A percentile compares a stretch with the other conserved stretches of the same genome.
These are phyloP conservation scores for Coregonus suidteri DNA, from an alignment of 2,797 vertebrate genomes.

Conservation along the genomic window DNA sequence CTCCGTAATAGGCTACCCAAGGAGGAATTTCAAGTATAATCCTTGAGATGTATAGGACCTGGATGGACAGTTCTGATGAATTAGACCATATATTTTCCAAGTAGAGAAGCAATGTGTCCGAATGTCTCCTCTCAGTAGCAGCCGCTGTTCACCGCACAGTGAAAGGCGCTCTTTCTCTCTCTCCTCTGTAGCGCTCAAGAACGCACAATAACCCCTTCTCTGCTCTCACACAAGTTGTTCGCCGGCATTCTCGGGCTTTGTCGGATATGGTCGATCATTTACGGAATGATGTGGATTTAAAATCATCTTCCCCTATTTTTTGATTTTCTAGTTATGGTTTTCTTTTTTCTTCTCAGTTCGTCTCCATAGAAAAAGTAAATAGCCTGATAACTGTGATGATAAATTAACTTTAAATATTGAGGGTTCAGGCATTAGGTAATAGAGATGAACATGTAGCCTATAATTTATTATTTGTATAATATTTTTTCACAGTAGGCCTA, in stretches of 20 bases:
- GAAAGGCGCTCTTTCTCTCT: not conserved
- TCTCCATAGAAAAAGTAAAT: too few relatives aligned
- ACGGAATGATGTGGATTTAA: slow-evolving; percentile 1
- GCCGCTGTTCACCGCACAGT: slow-evolving; percentile 28
- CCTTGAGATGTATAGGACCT: slow-evolving; percentile 6
- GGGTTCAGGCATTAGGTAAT: too few relatives aligned
- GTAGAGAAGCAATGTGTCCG: not conserved
- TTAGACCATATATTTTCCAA: slow-evolving; percentile 7
- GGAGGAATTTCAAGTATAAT: slow-evolving; percentile 12
- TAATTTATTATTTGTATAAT: too few relatives aligned
- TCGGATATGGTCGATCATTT: slow-evolving; percentile 27
- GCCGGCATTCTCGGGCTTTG: slow-evolving; percentile 25
- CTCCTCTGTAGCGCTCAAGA: slow-evolving; percentile 1
- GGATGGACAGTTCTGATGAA: slow-evolving; percentile 2
- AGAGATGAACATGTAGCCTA: too few relatives aligned
- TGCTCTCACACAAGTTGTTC: slow-evolving; percentile 19
- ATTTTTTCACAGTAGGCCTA: too few relatives aligned
- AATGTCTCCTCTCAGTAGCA: slow-evolving; percentile 25
- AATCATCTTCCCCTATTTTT: too few relatives aligned
- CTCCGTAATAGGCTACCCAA: not conserved
- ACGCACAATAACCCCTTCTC: not conserved
- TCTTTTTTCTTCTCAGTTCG: too few relatives aligned
- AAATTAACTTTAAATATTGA: too few relatives aligned
- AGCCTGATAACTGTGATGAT: too few relatives aligned
- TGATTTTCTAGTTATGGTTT: too few relatives aligned